Evolutionary conservation across 2,797 vertebrate species (phyloP).

Genomic region (Chaenodraco wilsoni): DNA sequence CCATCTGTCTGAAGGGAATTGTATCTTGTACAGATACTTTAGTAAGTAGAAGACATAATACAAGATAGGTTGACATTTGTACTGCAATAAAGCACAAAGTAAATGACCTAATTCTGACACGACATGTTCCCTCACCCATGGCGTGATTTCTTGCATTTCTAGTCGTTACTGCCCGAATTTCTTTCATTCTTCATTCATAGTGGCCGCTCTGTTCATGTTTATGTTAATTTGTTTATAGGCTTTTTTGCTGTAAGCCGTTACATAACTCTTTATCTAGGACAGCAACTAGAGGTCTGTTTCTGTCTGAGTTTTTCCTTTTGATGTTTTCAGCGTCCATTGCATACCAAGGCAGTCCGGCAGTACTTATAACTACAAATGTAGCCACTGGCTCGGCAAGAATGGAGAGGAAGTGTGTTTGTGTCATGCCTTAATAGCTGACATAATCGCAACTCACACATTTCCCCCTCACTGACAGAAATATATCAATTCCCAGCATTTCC

Average conservation of each 20-base stretch:
- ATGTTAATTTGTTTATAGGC: constrained; percentile 69
- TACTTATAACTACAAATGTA: constrained; percentile 10
- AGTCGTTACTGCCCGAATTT: constrained; percentile 23
- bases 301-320: constrained; percentile 52
- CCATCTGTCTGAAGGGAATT: too few species aligned
- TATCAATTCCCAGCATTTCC: constrained; percentile 51
- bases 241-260: constrained; percentile 69
- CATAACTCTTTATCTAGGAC: constrained; percentile 76
- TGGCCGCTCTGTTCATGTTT: constrained; percentile 55
- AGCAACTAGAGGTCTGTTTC: constrained; percentile 68
- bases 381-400: constrained; percentile 1
- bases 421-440: constrained; percentile 26
- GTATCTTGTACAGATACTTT: too few species aligned
- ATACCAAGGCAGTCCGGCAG: constrained; percentile 4
- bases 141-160: constrained; percentile 2
- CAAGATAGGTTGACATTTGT: too few species aligned
- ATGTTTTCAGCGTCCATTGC: constrained; percentile 47
- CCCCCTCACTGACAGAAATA: constrained; percentile 10
- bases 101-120: too few species aligned
- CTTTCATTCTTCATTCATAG: constrained; percentile 28
- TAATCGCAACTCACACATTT: constrained; percentile 42
- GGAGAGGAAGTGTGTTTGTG: constrained; percentile 23
- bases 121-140: not conserved
- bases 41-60: too few species aligned
- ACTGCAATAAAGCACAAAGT: too few species aligned